Percentiles rank a stretch among this genome's conserved stretches.
These are phyloP conservation scores for Eilema sororculum DNA, from an alignment of 2,888 invertebrate species.

Conservation along the genomic window DNA sequence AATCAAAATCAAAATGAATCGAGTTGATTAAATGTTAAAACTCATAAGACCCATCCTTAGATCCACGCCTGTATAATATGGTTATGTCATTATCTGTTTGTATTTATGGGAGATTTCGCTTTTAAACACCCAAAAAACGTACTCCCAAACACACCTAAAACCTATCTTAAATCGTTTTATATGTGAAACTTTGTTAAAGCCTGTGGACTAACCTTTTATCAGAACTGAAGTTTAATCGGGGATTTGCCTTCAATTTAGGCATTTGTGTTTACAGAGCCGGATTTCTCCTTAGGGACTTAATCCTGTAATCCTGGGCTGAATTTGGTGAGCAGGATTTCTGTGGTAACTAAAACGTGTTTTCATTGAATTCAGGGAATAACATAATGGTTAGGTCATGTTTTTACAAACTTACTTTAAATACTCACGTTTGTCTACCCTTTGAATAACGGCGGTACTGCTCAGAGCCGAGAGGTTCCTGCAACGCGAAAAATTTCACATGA, in stretches of 20 bases:
- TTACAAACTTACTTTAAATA: not conserved
- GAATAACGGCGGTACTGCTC: too few species aligned
- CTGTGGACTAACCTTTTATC: slow-evolving; percentile 1
- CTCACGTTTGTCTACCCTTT: too few species aligned
- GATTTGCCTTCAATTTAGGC: not conserved
- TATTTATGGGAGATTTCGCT: too few species aligned
- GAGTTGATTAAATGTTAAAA: too few species aligned
- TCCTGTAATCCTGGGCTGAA: not conserved
- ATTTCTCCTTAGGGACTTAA: not conserved
- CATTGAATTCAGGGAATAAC: not conserved
- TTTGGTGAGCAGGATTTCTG: not conserved
- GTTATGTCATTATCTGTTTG: too few species aligned
- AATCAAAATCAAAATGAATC: too few species aligned
- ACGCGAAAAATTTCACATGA: too few species aligned
- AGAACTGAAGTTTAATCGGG: not conserved
- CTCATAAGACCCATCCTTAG: too few species aligned
- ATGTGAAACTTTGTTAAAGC: not conserved
- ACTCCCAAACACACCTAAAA: too few species aligned
- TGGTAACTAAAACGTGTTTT: slow-evolving; percentile 2
- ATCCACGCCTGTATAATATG: too few species aligned
- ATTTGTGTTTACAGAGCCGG: not conserved
- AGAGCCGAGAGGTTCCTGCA: too few species aligned
- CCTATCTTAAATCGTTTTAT: not conserved
- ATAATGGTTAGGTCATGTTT: not conserved
- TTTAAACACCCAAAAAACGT: too few species aligned